A percentile compares a stretch with the other conserved stretches of the same genome.
phyloP scores from a whole-genome alignment of 2,888 invertebrate species.

The Machimus rusticus region DNA sequence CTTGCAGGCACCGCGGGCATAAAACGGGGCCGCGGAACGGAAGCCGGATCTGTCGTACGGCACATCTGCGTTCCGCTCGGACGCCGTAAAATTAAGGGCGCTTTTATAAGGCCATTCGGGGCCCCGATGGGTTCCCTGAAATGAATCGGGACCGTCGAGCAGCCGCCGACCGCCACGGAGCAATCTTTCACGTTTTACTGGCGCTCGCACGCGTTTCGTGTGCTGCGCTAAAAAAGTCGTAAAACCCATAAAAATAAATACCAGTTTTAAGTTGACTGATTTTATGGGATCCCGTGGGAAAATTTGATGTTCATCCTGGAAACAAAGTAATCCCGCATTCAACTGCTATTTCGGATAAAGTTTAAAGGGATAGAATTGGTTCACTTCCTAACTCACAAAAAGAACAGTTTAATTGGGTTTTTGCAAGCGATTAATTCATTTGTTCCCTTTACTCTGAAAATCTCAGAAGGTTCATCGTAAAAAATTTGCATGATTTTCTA shows the following conservation, averaged over 20 bases:
- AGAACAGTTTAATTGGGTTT: too few species aligned
- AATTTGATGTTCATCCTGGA: neutral
- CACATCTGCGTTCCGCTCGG: neutral
- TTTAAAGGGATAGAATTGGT: neutral
- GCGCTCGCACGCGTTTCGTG: slow-evolving; percentile 22
- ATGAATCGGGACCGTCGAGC: neutral
- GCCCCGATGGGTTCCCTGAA: neutral
- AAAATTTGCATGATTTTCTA: too few species aligned
- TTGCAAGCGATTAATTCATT: too few species aligned
- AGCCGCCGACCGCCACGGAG: neutral
- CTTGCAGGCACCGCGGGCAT: neutral
- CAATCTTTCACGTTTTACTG: slow-evolving; percentile 30
- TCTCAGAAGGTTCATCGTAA: too few species aligned
- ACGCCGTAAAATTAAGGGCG: slow-evolving; percentile 25
- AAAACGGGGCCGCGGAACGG: neutral
- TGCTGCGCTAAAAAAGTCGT: slow-evolving; percentile 23
- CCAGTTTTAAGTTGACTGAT: slow-evolving; percentile 15
- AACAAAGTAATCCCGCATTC: neutral
- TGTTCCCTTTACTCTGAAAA: too few species aligned
- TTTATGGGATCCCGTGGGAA: slow-evolving; percentile 41
- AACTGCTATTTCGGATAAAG: neutral
- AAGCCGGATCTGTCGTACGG: neutral
- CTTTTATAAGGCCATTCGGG: slow-evolving; percentile 32
- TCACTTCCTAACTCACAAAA: too few species aligned
- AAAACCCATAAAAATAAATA: slow-evolving; percentile 31